A percentile compares a stretch with the other conserved stretches of the same genome.
Conservation (phyloP, 1,140 invertebrate genomes). For the Drosophila bocqueti region DNA sequence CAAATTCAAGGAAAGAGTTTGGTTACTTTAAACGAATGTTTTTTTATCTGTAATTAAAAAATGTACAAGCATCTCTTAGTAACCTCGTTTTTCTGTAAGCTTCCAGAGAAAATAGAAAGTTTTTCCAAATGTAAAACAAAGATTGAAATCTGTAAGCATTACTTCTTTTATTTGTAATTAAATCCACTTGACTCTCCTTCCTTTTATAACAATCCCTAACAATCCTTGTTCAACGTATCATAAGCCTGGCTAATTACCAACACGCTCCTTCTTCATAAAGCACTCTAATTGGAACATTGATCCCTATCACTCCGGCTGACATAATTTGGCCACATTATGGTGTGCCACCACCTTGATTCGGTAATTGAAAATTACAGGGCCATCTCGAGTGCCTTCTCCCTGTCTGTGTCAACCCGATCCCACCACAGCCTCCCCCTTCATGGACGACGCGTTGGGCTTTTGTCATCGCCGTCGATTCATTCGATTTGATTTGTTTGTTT, state of each 20-base stretch:
- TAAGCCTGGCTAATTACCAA: constrained; percentile 50
- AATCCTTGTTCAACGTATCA: constrained; percentile 28
- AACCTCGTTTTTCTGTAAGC: not conserved
- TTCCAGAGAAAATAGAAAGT: not conserved
- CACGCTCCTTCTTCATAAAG: constrained; percentile 46
- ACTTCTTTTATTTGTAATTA: constrained; percentile 1
- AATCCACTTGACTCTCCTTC: not conserved
- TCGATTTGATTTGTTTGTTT: constrained; percentile 82
- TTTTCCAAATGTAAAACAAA: not conserved
- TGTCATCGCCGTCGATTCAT: constrained; percentile 53
- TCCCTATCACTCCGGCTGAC: constrained; percentile 63
- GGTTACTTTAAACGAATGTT: not conserved
- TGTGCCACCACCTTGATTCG: constrained; percentile 63
- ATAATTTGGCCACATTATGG: constrained; percentile 75
- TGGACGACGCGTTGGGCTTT: constrained; percentile 30
- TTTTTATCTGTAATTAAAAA: not conserved
- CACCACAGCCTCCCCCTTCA: constrained; percentile 23
- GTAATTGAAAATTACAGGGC: constrained; percentile 78
- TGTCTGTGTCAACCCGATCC: constrained; percentile 19
- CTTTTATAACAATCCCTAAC: not conserved
- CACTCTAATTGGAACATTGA: constrained; percentile 66
- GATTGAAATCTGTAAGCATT: not conserved
- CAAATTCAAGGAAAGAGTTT: not conserved
- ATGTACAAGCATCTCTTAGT: too few relatives aligned
- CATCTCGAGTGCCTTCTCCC: constrained; percentile 44